These are phyloP conservation scores for Parambassis ranga DNA, from an alignment of 2,797 vertebrate species.

Conservation along the genomic window DNA sequence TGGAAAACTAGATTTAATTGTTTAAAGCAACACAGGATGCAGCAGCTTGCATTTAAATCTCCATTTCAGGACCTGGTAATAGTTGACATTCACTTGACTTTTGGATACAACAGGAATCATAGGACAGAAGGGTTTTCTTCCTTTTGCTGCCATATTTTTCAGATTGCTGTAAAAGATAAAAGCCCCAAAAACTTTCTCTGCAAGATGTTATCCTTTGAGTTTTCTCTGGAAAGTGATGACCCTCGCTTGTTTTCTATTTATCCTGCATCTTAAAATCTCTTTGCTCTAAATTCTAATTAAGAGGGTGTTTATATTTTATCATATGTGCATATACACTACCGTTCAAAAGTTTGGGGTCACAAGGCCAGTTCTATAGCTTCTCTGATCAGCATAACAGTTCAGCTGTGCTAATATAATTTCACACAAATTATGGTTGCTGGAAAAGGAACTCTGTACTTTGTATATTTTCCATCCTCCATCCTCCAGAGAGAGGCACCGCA, in stretches of 20 bases:
- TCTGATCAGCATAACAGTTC: too few relatives aligned
- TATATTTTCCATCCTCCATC: too few relatives aligned
- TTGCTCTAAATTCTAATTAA: constrained; percentile 10
- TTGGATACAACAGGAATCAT: background rate
- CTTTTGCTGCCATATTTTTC: too few relatives aligned
- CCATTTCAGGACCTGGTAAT: background rate
- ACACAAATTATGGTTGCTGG: too few relatives aligned
- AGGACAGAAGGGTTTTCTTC: too few relatives aligned
- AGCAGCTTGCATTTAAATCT: background rate
- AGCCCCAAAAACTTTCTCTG: background rate
- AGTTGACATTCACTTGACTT: background rate
- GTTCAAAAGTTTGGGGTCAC: too few relatives aligned
- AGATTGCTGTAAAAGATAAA: background rate
- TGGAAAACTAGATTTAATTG: background rate
- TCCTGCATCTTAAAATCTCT: background rate
- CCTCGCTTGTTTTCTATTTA: background rate
- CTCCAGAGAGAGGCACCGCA: background rate
- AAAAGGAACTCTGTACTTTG: too few relatives aligned
- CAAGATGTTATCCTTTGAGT: too few relatives aligned
- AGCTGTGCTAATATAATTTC: too few relatives aligned
- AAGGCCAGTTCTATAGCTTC: too few relatives aligned
- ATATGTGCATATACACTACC: too few relatives aligned
- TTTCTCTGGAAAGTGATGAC: constrained; percentile 2
- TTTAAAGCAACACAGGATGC: background rate
- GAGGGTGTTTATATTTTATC: constrained; percentile 25